Percentiles rank a stretch among this genome's conserved stretches.
Evolutionary conservation across 2,797 vertebrate species (phyloP).

Genomic region (Neomorphus geoffroyi): DNA sequence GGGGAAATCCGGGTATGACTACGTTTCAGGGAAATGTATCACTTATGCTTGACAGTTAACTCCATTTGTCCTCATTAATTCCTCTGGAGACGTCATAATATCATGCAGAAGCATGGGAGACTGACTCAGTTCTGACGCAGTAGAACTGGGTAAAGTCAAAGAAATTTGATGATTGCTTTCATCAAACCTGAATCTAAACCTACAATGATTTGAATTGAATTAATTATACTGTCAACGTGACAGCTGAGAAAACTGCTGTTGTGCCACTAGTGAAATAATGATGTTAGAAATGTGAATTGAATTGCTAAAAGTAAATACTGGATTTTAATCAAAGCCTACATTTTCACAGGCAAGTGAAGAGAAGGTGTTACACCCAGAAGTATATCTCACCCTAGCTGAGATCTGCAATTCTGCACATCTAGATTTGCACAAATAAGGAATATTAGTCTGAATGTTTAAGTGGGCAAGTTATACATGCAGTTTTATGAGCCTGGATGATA

Average conservation of each 20-base stretch:
- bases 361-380: background rate
- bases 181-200: background rate
- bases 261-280: background rate
- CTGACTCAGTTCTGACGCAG: background rate
- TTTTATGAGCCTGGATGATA: background rate
- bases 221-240: background rate
- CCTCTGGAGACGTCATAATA: background rate
- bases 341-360: background rate
- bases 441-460: background rate
- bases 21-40: background rate
- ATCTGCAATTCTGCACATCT: background rate
- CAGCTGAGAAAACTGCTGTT: background rate
- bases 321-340: background rate
- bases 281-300: background rate
- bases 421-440: background rate
- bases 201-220: background rate
- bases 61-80: background rate
- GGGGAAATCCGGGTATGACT: background rate
- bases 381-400: background rate
- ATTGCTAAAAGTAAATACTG: background rate
- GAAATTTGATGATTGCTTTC: background rate
- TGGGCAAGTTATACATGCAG: background rate
- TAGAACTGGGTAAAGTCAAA: background rate
- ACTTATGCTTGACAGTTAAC: background rate
- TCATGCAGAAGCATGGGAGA: background rate